Base-by-base conservation (phyloP, 2,888 invertebrate genomes). In the Blera fallax region DNA sequence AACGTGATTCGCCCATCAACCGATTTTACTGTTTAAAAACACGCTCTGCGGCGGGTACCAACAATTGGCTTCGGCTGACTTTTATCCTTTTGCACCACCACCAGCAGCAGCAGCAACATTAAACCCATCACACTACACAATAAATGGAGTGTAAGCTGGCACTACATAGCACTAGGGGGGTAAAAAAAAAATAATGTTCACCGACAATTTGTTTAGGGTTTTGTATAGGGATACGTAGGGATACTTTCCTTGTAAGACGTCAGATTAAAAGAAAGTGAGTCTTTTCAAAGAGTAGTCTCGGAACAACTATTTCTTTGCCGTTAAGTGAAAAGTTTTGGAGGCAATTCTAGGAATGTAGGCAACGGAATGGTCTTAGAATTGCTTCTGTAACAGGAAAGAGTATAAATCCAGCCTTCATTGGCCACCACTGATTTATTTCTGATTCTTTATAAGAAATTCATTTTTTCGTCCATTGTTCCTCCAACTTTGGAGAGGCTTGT, bases 1-100 rank as follows among this genome's bases (percentile, higher is more conserved):
- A 65, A 76, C 76, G 67, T 76, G 76, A 76, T 76, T 76, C 48
- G 65, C 76, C 64, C 76, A 76, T 76, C 76, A 76, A 76, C 27
- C 21, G 65, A 65, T 58, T 76, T 76, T 67, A 76, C 76, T 67
- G 76, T 76, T 65, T 76, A 76, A 76, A 76, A 76, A 67, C 76
- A 76, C 76, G 76, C 76, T 76, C 24, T 14, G 65, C 27, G 56
- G 74, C 21, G 43, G 54, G 54, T 34, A 64, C 21, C 54, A 34
- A 54, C 64, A 45, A 54, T 52, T 64, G 32, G 54, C 54, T 54
- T 56, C 11, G 43, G 7, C 45, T 48, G 48, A 58, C 65, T 65
- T 48, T 76, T 76, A 76, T 76, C 65, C 76, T 45, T 76, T 67
- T 29, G 40, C n/a, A 29, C 43, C 32, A 56, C 32, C 6, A 11